Conservation (phyloP, 2,113 vertebrate species). For the Notarius quadriscutis region DNA sequence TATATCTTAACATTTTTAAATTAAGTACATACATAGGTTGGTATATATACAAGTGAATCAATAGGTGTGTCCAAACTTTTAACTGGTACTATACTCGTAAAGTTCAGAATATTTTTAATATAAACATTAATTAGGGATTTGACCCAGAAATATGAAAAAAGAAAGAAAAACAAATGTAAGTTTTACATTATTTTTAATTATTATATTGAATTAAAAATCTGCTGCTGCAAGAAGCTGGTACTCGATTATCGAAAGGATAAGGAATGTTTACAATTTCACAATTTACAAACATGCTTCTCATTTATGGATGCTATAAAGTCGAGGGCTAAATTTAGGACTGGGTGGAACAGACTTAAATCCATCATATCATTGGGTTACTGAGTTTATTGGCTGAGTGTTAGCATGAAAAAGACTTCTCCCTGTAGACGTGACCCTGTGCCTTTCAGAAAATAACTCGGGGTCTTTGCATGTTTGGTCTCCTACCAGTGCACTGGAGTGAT, state of each 20-base stretch:
- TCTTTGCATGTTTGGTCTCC: slow-evolving; percentile 26
- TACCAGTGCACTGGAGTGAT: slow-evolving; percentile 4
- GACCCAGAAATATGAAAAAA: not conserved
- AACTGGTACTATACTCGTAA: not conserved
- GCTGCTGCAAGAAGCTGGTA: slow-evolving; percentile 16
- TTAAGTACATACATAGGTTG: not conserved
- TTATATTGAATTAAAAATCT: slow-evolving; percentile 31
- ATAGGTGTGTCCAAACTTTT: too few species aligned
- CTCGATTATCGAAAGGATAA: not conserved
- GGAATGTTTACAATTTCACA: not conserved
- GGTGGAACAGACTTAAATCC: not conserved
- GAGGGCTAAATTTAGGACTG: not conserved
- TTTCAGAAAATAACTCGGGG: slow-evolving; percentile 6
- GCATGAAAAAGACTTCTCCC: slow-evolving; percentile 10
- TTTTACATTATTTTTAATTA: not conserved
- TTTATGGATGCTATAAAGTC: not conserved
- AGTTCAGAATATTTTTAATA: not conserved
- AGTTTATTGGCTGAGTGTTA: slow-evolving; percentile 20
- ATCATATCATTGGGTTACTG: not conserved
- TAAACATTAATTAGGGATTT: not conserved
- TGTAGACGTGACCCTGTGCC: not conserved
- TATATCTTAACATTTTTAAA: not conserved
- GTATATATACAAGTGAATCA: too few species aligned
- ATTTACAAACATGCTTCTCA: not conserved
- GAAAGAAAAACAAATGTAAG: not conserved